These are phyloP conservation scores for Xestia sexstrigata DNA, from an alignment of 2,888 invertebrate genomes.

Conservation along the genomic window DNA sequence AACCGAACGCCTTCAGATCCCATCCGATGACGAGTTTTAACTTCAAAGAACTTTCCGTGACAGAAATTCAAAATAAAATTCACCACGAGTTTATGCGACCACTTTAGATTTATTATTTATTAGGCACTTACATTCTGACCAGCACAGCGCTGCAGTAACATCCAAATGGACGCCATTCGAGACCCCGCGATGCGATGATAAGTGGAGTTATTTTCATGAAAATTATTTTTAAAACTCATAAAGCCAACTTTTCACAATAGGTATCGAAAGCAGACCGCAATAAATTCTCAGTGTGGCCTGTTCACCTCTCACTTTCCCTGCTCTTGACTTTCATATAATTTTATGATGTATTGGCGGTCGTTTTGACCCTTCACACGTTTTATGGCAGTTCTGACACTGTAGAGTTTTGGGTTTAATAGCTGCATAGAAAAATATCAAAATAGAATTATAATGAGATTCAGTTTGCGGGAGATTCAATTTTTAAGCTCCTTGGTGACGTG, in stretches of 20 bases:
- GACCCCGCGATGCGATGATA: slow-evolving; percentile 70
- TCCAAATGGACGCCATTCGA: slow-evolving; percentile 64
- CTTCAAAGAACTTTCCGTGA: slow-evolving; percentile 45
- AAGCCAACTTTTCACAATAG: slow-evolving; percentile 85
- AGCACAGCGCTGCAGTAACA: slow-evolving; percentile 38
- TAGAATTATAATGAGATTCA: slow-evolving; percentile 59
- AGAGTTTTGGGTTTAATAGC: slow-evolving; percentile 69
- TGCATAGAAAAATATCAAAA: slow-evolving; percentile 60
- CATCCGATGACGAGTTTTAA: slow-evolving; percentile 54
- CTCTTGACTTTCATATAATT: slow-evolving; percentile 90
- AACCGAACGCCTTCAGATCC: slow-evolving; percentile 79
- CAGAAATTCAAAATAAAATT: slow-evolving; percentile 61
- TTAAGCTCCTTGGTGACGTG: slow-evolving; percentile 2
- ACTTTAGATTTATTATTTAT: slow-evolving; percentile 61
- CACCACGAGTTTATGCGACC: slow-evolving; percentile 36
- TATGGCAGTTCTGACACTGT: slow-evolving; percentile 82
- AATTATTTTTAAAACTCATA: slow-evolving; percentile 85
- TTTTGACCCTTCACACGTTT: slow-evolving; percentile 89
- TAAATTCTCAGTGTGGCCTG: slow-evolving; percentile 84
- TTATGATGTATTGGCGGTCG: slow-evolving; percentile 89
- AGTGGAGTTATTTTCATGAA: slow-evolving; percentile 81
- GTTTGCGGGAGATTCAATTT: slow-evolving; percentile 27
- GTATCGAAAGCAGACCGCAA: slow-evolving; percentile 89
- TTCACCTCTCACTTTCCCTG: slow-evolving; percentile 88
- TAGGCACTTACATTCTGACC: slow-evolving; percentile 52